Conservation (phyloP, 23 tunicate species). For the Ciona savignyi region DNA sequence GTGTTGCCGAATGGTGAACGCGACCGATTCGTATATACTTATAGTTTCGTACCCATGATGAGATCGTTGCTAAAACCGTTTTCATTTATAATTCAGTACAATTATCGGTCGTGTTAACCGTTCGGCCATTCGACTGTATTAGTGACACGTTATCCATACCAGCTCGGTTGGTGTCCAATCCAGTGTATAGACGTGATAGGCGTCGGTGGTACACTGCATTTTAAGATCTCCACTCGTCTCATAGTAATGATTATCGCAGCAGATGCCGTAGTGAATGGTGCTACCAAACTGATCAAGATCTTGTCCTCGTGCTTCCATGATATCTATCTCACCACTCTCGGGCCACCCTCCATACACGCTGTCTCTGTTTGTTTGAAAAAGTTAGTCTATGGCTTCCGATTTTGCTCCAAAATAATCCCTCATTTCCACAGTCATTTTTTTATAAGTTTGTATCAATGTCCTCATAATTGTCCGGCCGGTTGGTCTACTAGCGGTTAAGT, state of each 20-base stretch:
- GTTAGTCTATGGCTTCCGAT: background rate
- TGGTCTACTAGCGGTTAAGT: too few species aligned
- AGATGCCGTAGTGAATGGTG: slow-evolving; percentile 94
- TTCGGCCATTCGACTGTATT: background rate
- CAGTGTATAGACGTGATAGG: slow-evolving; percentile 73
- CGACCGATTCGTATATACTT: too few species aligned
- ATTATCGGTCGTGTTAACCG: too few species aligned
- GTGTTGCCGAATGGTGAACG: too few species aligned
- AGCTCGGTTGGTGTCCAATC: slow-evolving; percentile 94
- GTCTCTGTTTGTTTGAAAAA: slow-evolving; percentile 29
- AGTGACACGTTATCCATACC: background rate
- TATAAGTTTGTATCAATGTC: too few species aligned
- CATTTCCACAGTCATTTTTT: too few species aligned
- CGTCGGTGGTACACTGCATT: slow-evolving; percentile 44
- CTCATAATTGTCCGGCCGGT: too few species aligned
- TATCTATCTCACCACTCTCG: slow-evolving; percentile 94
- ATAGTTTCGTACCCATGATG: too few species aligned
- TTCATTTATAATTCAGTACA: too few species aligned
- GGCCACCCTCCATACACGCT: slow-evolving; percentile 91
- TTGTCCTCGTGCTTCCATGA: slow-evolving; percentile 88
- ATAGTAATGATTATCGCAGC: slow-evolving; percentile 91
- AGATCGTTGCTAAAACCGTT: too few species aligned
- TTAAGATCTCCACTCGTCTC: slow-evolving; percentile 78
- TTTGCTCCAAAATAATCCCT: background rate
- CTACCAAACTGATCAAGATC: slow-evolving; percentile 46